phyloP scores from a whole-genome alignment of 2,113 vertebrate species.

The Jacana jacana region DNA sequence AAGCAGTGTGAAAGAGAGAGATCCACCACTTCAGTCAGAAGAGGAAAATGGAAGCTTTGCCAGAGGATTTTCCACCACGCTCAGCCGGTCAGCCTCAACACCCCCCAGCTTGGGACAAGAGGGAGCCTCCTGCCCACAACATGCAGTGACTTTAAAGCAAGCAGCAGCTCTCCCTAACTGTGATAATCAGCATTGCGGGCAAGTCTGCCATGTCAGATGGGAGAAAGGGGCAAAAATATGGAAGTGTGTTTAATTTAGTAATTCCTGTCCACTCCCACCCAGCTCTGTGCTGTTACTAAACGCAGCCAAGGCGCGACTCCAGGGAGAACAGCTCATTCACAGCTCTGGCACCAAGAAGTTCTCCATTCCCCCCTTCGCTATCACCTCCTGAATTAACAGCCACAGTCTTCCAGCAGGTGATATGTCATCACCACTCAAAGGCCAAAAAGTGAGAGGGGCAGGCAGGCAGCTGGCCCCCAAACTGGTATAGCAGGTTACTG shows the following conservation, averaged over 20 bases:
- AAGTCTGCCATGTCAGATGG: background rate
- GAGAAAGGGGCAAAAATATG: background rate
- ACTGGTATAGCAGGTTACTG: conserved; percentile 30
- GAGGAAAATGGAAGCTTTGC: background rate
- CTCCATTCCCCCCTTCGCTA: background rate
- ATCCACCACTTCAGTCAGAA: background rate
- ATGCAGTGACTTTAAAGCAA: background rate
- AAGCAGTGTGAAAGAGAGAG: background rate
- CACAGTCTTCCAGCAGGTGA: background rate
- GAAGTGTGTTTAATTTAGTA: background rate
- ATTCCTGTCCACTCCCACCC: background rate
- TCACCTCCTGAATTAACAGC: background rate
- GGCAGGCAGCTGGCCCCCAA: background rate
- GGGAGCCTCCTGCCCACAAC: background rate
- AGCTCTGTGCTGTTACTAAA: background rate
- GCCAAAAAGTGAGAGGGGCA: background rate
- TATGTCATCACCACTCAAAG: background rate
- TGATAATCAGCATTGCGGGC: background rate
- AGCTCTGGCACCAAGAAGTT: background rate
- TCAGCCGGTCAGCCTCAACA: background rate
- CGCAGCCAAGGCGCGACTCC: background rate
- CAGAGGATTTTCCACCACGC: background rate
- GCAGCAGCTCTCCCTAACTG: background rate
- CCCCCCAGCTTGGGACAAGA: accelerated
- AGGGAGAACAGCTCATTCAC: background rate